A percentile compares a stretch with the other conserved stretches of the same genome.
Conservation (phyloP, 2,888 invertebrate genomes). For the Mythimna impura region DNA sequence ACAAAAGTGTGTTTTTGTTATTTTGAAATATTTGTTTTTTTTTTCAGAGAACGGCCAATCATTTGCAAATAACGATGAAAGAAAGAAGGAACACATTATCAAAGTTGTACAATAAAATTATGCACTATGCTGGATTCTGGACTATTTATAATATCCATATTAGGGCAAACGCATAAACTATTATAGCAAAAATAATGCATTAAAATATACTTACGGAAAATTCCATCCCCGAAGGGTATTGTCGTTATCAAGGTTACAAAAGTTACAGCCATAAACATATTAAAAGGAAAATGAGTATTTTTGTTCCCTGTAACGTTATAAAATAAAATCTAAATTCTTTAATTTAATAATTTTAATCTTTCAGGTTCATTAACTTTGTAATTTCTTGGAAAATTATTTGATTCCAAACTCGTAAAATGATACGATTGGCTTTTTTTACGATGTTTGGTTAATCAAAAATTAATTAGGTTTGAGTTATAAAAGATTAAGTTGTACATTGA, state of each 20-base stretch:
- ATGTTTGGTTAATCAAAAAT: constrained; percentile 23
- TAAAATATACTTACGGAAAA: constrained; percentile 72
- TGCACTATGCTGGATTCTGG: not conserved
- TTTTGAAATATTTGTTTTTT: not conserved
- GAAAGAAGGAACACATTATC: not conserved
- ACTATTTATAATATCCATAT: not conserved
- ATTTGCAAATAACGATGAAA: not conserved
- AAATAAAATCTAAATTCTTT: constrained; percentile 65
- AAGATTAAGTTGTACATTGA: not conserved
- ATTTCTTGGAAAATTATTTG: constrained; percentile 36
- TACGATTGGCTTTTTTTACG: constrained; percentile 40
- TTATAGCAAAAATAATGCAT: not conserved
- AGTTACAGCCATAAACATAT: constrained; percentile 76
- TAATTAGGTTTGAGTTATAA: constrained; percentile 43
- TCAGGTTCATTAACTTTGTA: constrained; percentile 39
- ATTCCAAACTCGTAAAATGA: constrained; percentile 34
- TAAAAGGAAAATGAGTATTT: constrained; percentile 65
- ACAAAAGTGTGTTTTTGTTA: not conserved
- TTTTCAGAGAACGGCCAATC: constrained; percentile 14
- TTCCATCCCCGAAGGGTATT: constrained; percentile 64
- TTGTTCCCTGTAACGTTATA: constrained; percentile 58
- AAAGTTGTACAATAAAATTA: not conserved
- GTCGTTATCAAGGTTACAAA: constrained; percentile 73
- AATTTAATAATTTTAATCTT: constrained; percentile 54
- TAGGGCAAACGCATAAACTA: no score